Percentiles rank a stretch among this genome's conserved stretches.
Evolutionary conservation across 2,797 vertebrate species (phyloP).

Genomic region (Rhodeus uyekii): DNA sequence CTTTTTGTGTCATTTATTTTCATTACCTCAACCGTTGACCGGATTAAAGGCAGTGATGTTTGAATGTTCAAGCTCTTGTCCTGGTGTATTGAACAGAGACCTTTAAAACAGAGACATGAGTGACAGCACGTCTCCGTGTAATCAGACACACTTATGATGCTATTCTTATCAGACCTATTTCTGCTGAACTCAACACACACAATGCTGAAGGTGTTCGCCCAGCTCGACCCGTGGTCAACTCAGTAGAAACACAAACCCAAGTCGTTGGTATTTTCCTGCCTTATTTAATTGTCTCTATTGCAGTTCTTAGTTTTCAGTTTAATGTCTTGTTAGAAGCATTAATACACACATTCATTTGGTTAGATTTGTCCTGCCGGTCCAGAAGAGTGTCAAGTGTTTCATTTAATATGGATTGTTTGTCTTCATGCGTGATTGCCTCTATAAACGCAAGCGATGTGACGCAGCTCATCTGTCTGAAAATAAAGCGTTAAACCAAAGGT

Average conservation of each 20-base stretch:
- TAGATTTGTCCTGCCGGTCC: neutral
- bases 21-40: neutral
- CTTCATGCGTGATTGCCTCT: neutral
- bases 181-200: constrained; percentile 46
- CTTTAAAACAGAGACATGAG: constrained; percentile 44
- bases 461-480: constrained; percentile 14
- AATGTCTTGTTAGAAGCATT: neutral
- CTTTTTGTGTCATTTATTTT: neutral
- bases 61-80: neutral
- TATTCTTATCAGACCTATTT: constrained; percentile 58
- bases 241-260: neutral
- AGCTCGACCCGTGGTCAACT: constrained; percentile 10
- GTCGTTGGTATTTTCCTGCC: neutral
- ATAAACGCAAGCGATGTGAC: neutral
- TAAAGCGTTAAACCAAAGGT: constrained; percentile 35
- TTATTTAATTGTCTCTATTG: neutral
- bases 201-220: constrained; percentile 7
- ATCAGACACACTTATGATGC: constrained; percentile 55
- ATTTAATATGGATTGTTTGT: neutral
- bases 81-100: neutral
- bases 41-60: neutral
- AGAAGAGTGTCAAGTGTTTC: neutral
- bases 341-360: neutral
- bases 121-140: constrained; percentile 41
- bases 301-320: neutral